Evolutionary conservation across 2,888 invertebrate genomes (phyloP), one percentile per base, ranked within the genome.

Genomic region (Lepidochitona cinerea): DNA sequence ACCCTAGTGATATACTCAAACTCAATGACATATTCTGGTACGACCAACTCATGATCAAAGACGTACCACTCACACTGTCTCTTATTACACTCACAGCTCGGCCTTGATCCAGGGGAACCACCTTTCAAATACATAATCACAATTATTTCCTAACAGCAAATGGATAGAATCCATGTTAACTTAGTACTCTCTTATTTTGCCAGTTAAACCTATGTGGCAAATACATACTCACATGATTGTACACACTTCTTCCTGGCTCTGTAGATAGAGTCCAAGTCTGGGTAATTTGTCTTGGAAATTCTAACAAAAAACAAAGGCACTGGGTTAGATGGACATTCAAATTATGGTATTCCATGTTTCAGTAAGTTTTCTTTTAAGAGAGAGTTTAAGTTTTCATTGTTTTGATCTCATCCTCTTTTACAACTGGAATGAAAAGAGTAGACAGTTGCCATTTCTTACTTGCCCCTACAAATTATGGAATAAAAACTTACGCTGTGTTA

Each of bases 1-100:
- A 90, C 90, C 85, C 83, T 84, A n/a, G 88, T 89, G 32, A 89
- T 75, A 74, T 91, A 91, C 79, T 91, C 90, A 86, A 88, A 90
- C 71, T 91, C 89, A 32, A 91, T 83, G 52, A 91, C 84, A 79
- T 90, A 91, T 76, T 91, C 91, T 37, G 91, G 91, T 9, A 91
- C 80, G 9, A 89, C 89, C 37, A 90, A 81, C 37, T 88, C 84
- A 72, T 87, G 75, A 74, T 90, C 86, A 78, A 90, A 89, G 73
- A 90, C 79, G 75, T 89, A 90, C 90, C 90, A 91, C 73, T 90
- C 89, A 78, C 86, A 87, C 80, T 91, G 90, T 26, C 89, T 76
- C 32, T 83, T 79, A 66, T 83, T 83, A 75, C 91, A 91, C 70
- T 90, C 90, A 84, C 91, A 91, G n/a, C 70, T 29, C 1, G 49